A percentile compares a stretch with the other conserved stretches of the same genome.
Evolutionary conservation across 2,797 vertebrate species (phyloP).

Genomic region (Sandelia bainsii): DNA sequence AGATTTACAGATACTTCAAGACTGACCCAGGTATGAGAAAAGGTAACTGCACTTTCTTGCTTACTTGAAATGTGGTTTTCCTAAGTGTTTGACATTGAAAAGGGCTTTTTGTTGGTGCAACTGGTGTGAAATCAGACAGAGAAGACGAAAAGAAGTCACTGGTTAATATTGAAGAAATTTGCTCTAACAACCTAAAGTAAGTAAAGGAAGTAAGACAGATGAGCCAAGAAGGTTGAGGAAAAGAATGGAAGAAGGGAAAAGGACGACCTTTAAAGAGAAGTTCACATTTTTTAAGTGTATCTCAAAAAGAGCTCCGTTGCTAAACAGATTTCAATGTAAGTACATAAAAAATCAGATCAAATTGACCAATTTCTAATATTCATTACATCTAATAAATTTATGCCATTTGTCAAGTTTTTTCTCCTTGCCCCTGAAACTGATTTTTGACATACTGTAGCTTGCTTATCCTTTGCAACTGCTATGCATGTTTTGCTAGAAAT

Average conservation of each 20-base stretch:
- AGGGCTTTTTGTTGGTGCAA: slow-evolving; percentile 13
- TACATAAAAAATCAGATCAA: background rate
- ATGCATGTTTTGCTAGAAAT: slow-evolving; percentile 31
- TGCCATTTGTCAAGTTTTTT: slow-evolving; percentile 14
- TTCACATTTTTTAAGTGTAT: background rate
- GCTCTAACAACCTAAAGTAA: too few relatives aligned
- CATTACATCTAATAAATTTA: slow-evolving; percentile 16
- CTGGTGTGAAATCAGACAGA: slow-evolving; percentile 12
- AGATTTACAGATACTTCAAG: background rate
- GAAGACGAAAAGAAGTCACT: slow-evolving; percentile 16
- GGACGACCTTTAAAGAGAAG: background rate
- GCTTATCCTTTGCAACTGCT: slow-evolving; percentile 17
- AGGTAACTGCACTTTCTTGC: background rate
- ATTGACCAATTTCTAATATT: slow-evolving; percentile 12
- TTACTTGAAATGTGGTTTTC: slow-evolving; percentile 12
- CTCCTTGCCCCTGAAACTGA: slow-evolving; percentile 3
- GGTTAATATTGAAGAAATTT: slow-evolving; percentile 1
- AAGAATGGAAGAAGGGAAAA: background rate
- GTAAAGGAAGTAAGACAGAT: too few relatives aligned
- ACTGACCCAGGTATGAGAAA: background rate
- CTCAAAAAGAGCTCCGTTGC: background rate
- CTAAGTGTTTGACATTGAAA: slow-evolving; percentile 3
- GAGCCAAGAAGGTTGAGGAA: background rate
- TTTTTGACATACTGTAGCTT: background rate
- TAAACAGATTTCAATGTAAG: background rate